Conservation (phyloP, 2,797 vertebrate genomes). For the Brachyalestes nurse region DNA sequence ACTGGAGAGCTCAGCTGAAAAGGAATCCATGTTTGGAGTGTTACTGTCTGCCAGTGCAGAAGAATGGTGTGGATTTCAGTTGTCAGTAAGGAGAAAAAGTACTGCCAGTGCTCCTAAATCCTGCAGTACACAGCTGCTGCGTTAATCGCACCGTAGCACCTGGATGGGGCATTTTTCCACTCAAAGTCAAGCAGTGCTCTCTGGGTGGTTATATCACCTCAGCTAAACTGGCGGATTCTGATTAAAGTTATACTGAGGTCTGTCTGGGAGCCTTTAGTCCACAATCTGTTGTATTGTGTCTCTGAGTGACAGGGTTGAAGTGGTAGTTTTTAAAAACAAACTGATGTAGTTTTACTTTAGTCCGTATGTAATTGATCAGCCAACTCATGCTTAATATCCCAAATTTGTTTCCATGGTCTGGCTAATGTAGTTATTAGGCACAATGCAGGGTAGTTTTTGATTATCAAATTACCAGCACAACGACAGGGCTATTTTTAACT, state of each 20-base stretch:
- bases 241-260: conserved; percentile 29
- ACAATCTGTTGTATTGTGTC: conserved; percentile 22
- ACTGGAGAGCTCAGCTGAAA: conserved; percentile 28
- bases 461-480: too few species aligned
- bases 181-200: conserved; percentile 8
- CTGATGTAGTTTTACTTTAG: background rate
- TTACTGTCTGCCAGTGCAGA: conserved; percentile 26
- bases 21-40: background rate
- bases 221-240: conserved; percentile 38
- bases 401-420: too few species aligned
- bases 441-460: too few species aligned
- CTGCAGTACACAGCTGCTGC: conserved; percentile 37
- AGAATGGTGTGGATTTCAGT: conserved; percentile 29
- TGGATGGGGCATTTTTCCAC: conserved; percentile 14
- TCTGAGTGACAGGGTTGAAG: conserved; percentile 22
- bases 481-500: too few species aligned
- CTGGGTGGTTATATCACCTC: conserved; percentile 32
- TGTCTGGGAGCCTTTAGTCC: conserved; percentile 29
- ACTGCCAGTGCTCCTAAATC: conserved; percentile 30
- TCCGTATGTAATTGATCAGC: background rate
- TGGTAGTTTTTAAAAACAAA: background rate
- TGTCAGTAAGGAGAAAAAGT: background rate
- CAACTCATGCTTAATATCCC: too few species aligned
- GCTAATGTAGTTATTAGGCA: too few species aligned
- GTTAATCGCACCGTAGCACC: conserved; percentile 33